Conservation (phyloP, 2,888 invertebrate genomes). For the Brachynemurus nebulosus region DNA sequence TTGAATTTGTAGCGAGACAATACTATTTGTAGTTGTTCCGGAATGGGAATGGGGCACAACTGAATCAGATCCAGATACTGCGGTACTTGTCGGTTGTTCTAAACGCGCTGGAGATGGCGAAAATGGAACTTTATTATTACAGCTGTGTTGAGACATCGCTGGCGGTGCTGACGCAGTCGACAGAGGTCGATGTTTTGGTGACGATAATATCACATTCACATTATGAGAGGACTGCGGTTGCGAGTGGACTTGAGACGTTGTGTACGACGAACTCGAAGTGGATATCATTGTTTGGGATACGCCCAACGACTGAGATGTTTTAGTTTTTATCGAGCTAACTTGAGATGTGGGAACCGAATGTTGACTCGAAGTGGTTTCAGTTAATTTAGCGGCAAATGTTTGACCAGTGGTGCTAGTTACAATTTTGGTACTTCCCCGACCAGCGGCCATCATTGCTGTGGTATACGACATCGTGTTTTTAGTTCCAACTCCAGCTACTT, state of each 20-base stretch:
- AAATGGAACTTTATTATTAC: constrained; percentile 19
- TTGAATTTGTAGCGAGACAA: constrained; percentile 17
- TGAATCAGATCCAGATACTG: constrained; percentile 21
- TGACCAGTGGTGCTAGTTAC: constrained; percentile 36
- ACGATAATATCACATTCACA: constrained; percentile 28
- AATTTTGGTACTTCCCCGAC: constrained; percentile 25
- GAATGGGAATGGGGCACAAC: constrained; percentile 21
- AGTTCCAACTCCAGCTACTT: constrained; percentile 30
- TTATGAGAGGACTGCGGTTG: constrained; percentile 9
- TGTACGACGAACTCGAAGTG: constrained; percentile 27
- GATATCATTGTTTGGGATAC: constrained; percentile 7
- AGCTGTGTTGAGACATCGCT: constrained; percentile 10
- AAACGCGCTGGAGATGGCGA: constrained; percentile 15
- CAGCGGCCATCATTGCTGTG: constrained; percentile 39
- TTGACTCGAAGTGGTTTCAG: constrained; percentile 34
- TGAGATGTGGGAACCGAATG: constrained; percentile 26
- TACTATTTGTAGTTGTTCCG: constrained; percentile 19
- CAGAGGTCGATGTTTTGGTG: constrained; percentile 15
- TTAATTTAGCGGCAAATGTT: constrained; percentile 62
- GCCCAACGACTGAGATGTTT: constrained; percentile 1
- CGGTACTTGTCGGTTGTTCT: constrained; percentile 15
- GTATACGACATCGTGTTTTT: constrained; percentile 43
- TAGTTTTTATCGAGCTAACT: constrained; percentile 15
- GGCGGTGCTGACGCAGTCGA: constrained; percentile 10
- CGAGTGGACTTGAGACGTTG: constrained; percentile 24